Conservation (phyloP, 2,888 invertebrate species). For the Linnaemya vulpina region DNA sequence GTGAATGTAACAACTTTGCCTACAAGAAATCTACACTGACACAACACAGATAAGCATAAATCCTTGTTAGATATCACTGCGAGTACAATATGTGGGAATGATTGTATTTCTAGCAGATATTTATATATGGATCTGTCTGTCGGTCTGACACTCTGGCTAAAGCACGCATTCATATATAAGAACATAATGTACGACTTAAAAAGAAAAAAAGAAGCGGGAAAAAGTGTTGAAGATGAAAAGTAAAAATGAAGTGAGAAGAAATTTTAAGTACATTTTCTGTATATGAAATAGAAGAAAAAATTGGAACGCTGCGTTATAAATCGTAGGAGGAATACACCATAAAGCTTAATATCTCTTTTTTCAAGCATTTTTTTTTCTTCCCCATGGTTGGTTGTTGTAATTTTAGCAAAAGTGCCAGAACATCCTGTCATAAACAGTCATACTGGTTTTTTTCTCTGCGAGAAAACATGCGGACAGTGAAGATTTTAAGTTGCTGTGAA, state of each 20-base stretch:
- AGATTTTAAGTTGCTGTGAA: slow-evolving; percentile 73
- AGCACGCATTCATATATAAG: slow-evolving; percentile 19
- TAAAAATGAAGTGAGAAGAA: slow-evolving; percentile 35
- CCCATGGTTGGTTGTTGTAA: not conserved
- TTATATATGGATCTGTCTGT: not conserved
- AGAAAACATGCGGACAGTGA: slow-evolving; percentile 67
- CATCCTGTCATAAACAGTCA: slow-evolving; percentile 79
- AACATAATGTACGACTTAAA: slow-evolving; percentile 38
- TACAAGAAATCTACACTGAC: slow-evolving; percentile 58
- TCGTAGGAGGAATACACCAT: slow-evolving; percentile 39
- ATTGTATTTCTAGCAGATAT: not conserved
- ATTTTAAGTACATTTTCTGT: slow-evolving; percentile 43
- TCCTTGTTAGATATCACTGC: slow-evolving; percentile 61
- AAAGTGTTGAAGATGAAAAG: slow-evolving; percentile 24
- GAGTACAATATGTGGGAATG: slow-evolving; percentile 5
- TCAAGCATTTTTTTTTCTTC: slow-evolving; percentile 24
- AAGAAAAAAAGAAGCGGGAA: slow-evolving; percentile 14
- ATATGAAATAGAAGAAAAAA: slow-evolving; percentile 4
- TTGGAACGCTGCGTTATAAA: slow-evolving; percentile 23
- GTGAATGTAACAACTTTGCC: slow-evolving; percentile 19
- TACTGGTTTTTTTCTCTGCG: slow-evolving; percentile 56
- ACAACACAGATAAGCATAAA: slow-evolving; percentile 73
- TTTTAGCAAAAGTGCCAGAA: slow-evolving; percentile 78
- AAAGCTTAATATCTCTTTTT: slow-evolving; percentile 50
- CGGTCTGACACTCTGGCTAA: slow-evolving; percentile 30